phyloP scores from a whole-genome alignment of 2,888 invertebrate species.

The Malthinus flaveolus region DNA sequence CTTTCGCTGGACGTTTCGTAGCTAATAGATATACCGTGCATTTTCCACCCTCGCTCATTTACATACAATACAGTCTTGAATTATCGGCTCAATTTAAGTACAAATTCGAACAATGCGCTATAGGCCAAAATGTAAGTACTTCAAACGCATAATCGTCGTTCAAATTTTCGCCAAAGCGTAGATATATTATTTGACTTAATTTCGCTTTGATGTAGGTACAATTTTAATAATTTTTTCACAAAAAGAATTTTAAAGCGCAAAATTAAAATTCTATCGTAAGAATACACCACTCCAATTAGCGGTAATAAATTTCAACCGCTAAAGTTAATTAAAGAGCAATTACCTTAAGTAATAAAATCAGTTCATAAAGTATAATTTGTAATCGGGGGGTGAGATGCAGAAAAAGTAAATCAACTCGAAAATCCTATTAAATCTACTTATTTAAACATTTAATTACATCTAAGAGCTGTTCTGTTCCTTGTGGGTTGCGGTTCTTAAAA shows the following conservation, averaged over 20 bases:
- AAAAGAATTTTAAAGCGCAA: not conserved
- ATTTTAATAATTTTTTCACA: not conserved
- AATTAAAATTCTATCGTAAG: not conserved
- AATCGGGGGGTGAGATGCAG: constrained; percentile 38
- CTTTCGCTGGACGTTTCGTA: not conserved
- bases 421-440: constrained; percentile 47
- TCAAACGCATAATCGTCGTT: constrained; percentile 4
- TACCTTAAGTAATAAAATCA: constrained; percentile 30
- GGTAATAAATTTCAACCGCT: not conserved
- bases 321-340: constrained; percentile 21
- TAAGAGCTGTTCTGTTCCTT: constrained; percentile 37
- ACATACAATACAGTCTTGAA: constrained; percentile 22
- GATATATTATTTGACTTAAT: too few relatives aligned
- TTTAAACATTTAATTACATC: constrained; percentile 48
- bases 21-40: constrained; percentile 13
- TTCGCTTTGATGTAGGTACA: too few relatives aligned
- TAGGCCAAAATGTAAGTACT: constrained; percentile 1
- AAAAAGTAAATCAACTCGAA: constrained; percentile 44
- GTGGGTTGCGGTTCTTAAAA: constrained; percentile 31
- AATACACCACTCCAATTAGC: not conserved
- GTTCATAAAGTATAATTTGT: constrained; percentile 41
- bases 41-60: constrained; percentile 16
- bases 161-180: not conserved
- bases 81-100: constrained; percentile 23
- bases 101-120: constrained; percentile 11